Base-by-base conservation (phyloP, 2,797 vertebrate species). In the Muscicapa striata region DNA sequence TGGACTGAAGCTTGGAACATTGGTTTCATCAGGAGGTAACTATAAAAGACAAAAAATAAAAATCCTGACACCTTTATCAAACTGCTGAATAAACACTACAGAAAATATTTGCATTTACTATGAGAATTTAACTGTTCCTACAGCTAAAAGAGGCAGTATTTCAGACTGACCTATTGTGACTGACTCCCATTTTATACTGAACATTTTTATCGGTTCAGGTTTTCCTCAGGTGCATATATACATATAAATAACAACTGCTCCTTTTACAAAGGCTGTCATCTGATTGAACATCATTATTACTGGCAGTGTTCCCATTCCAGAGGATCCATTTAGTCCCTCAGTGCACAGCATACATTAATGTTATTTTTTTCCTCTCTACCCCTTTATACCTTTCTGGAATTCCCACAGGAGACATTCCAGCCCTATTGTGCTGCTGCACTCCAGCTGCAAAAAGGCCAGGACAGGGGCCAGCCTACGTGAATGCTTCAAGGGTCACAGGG, bases 391-490 rank as follows among this genome's bases (percentile, higher is more conserved):
- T 97, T 92, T 64, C 94, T 88, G 93, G 93, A 95, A 96, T 95
- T 96, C 96, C 97, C 96, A 48, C 41, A 94, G 91, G 97, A 95
- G 89, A 86, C 67, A 40, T 92, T 97, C 84, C 92, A 96, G 77
- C 29, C 93, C 83, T 81, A 90, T 90, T 94, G 83, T 93, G 88
- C 92, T 96, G 87, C 94, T 97, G 90, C 38, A 55, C 95, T 95
- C 95, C 98, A 98, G 97, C 97, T 98, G 98, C 97, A 97, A 43
- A 73, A 69, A 68, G 48, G 54, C 90, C 63, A 86, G 97, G 97
- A 95, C 24, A 43, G 64, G 52, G 91, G 97, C 97, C 98, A 98
- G 95, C 3, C 15, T 74, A 80, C 70, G 67, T 40, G 96, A 97
- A 96, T 97, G 83, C 72, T 84, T 91, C 72, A 55, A 90, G 90